Evolutionary conservation across 1,140 invertebrate genomes (phyloP), one percentile per base, ranked within the genome.

Genomic region (Bombus fervidus): DNA sequence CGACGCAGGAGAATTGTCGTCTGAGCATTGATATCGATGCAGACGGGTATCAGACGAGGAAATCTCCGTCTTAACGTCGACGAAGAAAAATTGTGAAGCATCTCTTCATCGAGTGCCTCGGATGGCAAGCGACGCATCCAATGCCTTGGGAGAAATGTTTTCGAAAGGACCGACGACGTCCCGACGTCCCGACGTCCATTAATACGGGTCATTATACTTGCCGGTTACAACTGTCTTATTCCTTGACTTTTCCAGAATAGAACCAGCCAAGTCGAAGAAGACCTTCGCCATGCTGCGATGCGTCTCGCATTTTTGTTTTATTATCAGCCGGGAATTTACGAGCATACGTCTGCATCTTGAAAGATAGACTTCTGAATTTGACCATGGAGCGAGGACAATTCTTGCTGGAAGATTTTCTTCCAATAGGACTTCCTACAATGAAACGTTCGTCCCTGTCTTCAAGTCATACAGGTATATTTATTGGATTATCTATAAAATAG

Each of bases 291-390:
- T 57, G 72, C 72, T n/a, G 57, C 41, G 5, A 34, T 64, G 57
- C 59, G 59, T 62, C 59, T 53, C 47, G 62, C 76, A 76, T 88
- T 87, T 87, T 78, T 83, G 66, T 88, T 83, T 87, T 83, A 88
- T 79, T 79, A 84, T 74, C 83, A 83, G 34, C 10, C 68, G 31
- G 34, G 18, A 77, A 77, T 22, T 53, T 57, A 34, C 22, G 59
- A 47, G 81, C 31, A 28, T 53, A 77, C 76, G 77, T 74, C 71
- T 68, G 37, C 41, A 18, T 64, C 41, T 39, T 4, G 78, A 13
- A 34, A 59, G 64, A 76, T 47, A 18, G 39, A 72, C 64, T 59
- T 37, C 43, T 62, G 37, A n/a, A 25, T 41, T 43, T 41, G 25
- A 43, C 28, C 47, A 41, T 15, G 28, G 28, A 25, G 12, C 53